Percentiles rank a stretch among this genome's conserved stretches.
These are phyloP conservation scores for Dendropsophus ebraccatus DNA, from an alignment of 2,113 vertebrate genomes.

Conservation along the genomic window DNA sequence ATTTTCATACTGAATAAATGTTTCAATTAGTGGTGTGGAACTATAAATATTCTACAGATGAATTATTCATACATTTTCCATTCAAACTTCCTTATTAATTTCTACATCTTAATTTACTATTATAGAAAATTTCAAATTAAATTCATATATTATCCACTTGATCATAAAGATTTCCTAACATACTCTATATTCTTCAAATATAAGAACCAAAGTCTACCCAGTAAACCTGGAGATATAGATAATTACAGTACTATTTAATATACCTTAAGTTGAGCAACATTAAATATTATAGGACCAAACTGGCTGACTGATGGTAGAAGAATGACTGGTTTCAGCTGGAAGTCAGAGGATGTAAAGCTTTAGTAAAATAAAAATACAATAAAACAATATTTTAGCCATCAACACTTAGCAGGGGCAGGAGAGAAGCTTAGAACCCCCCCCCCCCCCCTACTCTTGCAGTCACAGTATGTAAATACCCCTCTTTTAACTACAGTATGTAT, in stretches of 20 bases:
- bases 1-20: slow-evolving; percentile 59
- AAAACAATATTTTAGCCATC: too few relatives aligned
- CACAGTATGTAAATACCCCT: too few relatives aligned
- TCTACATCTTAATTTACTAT: slow-evolving; percentile 52
- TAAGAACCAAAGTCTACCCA: neutral
- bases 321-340: too few relatives aligned
- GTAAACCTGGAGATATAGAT: too few relatives aligned
- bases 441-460: too few relatives aligned
- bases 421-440: too few relatives aligned
- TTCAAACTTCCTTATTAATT: slow-evolving; percentile 54
- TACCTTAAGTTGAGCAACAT: neutral
- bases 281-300: neutral
- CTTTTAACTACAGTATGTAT: too few relatives aligned
- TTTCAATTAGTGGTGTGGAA: slow-evolving; percentile 58
- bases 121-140: slow-evolving; percentile 54
- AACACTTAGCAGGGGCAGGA: too few relatives aligned
- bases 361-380: too few relatives aligned
- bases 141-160: slow-evolving; percentile 48
- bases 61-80: slow-evolving; percentile 54
- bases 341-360: too few relatives aligned
- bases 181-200: slow-evolving; percentile 14
- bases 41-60: slow-evolving; percentile 56
- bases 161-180: slow-evolving; percentile 36
- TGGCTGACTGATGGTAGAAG: neutral
- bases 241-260: too few relatives aligned